Evolutionary conservation across 1,140 invertebrate species (phyloP), one percentile per base, ranked within the genome.

Genomic region (Dufourea novaeangliae): DNA sequence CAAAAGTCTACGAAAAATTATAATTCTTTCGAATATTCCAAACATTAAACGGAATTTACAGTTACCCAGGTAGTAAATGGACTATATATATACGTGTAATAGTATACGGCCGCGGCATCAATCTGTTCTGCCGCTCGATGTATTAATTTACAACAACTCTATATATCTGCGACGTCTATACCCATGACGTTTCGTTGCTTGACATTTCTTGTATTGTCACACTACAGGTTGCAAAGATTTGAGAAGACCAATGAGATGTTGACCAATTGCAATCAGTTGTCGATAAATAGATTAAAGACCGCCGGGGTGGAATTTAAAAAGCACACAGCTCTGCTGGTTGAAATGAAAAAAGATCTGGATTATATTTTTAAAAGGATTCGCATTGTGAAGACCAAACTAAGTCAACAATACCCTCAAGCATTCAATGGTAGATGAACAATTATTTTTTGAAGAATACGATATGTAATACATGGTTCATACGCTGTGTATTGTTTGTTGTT

Each of bases 221-320:
- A 11, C 86, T 92, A 94, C 89, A 99, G 98, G 97, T 91, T 99
- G 29, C 97, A 98, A 85, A 94, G 98, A 76, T 99, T 98, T 93
- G 98, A 99, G 88, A 99, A 99, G 88, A 98, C 98, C 3, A 99
- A 98, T 89, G 98, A 99, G 94, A 99, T 99, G 98, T 91, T 99
- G 29, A 96, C 97, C 29, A 99, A 99, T 87, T 98, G 98, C 87
- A 99, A 99, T 91, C 95, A 96, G 6, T 90, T 99, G 6, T 97
- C 97, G 6, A 94, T 96, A 11, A 93, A 95, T 75, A 94, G 98
- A 39, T 94, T 97, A 63, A 96, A 98, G 87, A 95, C 94, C 64
- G 96, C 97, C 29, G 94, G 94, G 11, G 94, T 94, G 29, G 97
- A 98, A 84, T 98, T 99, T 78, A 98, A 97, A 84, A 96, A 96